Evolutionary conservation across 2,888 invertebrate genomes (phyloP), one percentile per base, ranked within the genome.

Genomic region (Cheilosia grossa): DNA sequence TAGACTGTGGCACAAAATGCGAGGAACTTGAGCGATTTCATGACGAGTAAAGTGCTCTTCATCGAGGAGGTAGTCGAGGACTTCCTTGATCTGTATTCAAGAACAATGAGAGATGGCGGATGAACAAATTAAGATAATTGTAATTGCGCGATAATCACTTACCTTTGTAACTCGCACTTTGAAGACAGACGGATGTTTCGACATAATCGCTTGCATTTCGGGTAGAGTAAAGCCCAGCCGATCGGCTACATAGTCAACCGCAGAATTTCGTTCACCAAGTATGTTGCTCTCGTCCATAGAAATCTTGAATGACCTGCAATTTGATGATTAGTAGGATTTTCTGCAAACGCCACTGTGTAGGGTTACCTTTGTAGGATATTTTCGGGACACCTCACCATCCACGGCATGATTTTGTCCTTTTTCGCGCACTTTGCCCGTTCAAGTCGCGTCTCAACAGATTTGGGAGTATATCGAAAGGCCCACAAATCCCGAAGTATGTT

Each of bases 381-480:
- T 87, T 94, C 93, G 21, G 94, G 92, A 89, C 94, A 94, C 86
- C 94, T 91, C 40, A 95, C 93, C 94, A 95, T 94, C 95, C 95
- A 95, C 3, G 95, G 94, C 91, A 93, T 94, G 13, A 94, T 90
- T 82, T 92, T 93, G 72, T 93, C 90, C 63, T 94, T 93, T 81
- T 93, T 92, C 2, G 92, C 91, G 53, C 90, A 89, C 89, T 92
- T 92, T 0, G 94, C 92, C 66, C 91, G 91, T 87, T 93, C 90
- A 13, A 95, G 90, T 72, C 94, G 92, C 21, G 92, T 88, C 72
- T 91, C 88, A n/a, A 95, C 93, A 10, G 93, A 93, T 67, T 92
- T 90, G 64, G 93, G 92, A 30, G 93, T 93, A 88, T 95, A 95
- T 87, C 94, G 94, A 82, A 95, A 92, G 1, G 94, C 94, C 95